Base-by-base conservation (phyloP, 23 tunicate genomes). In the Aplidium turbinatum region DNA sequence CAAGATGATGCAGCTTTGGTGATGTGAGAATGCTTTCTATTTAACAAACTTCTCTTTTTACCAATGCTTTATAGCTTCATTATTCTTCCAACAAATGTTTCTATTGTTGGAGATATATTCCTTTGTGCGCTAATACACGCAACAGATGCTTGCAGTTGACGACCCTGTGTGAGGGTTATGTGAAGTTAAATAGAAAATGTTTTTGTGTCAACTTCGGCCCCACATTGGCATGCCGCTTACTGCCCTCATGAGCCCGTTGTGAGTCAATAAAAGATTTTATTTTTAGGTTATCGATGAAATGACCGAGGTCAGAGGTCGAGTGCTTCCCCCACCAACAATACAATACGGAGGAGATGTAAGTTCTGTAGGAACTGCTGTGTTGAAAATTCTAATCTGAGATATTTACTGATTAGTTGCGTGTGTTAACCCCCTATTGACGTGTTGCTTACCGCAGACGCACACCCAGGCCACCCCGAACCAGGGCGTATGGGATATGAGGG, bases 401-500 rank as follows among this genome's bases (percentile, higher is more conserved):
- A 16, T 9, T 9, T 16, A 42, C 16, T 11, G 50, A 42, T 42
- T 9, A 9, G 50, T 9, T 42, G 13, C 11, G 50, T 9, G 50
- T 42, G 16, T 42, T 42, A 42, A 42, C 13, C 13, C 50, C 16
- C 16, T 42, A 42, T n/a, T n/a, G n/a, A n/a, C n/a, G n/a, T n/a
- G n/a, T n/a, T n/a, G n/a, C n/a, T n/a, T n/a, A n/a, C n/a, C n/a
- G n/a, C 9, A 39, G 52, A 35, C 50, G 11, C 72, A 33, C 72
- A 38, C 79, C 84, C 97, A 95, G 47, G 99, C 99, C 13, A 89
- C 86, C 0, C 99, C 99, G 0, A 95, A 95, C 89, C 96, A 95
- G 72, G 99, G 99, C 11, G 99, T 95, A 33, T 95, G 99, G 99
- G 99, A 95, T 36, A 95, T 95, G 99, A 48, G 99, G 29, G 99